Evolutionary conservation across 2,888 invertebrate species (phyloP), one percentile per base, ranked within the genome.

Genomic region (Caenorhabditis plicata): DNA sequence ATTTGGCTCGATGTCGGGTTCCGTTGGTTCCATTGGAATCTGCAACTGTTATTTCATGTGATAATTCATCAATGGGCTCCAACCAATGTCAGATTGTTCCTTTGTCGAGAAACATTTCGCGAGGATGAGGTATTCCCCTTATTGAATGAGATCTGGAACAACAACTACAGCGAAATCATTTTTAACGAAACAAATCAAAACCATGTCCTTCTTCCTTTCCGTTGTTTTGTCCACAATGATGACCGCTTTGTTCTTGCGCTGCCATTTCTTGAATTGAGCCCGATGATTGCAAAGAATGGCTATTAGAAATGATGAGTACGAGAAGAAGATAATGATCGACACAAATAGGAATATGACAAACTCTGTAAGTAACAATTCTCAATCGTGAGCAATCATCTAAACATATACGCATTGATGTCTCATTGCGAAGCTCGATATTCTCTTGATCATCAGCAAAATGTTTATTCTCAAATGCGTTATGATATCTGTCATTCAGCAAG

Each of bases 171-270:
- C n/a, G n/a, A n/a, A n/a, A n/a, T n/a, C n/a, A n/a, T n/a, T n/a
- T n/a, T n/a, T n/a, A n/a, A n/a, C n/a, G n/a, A n/a, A n/a, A n/a
- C n/a, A n/a, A n/a, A n/a, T n/a, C n/a, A n/a, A n/a, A n/a, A n/a
- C n/a, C n/a, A n/a, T n/a, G n/a, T n/a, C n/a, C n/a, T n/a, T n/a
- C n/a, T n/a, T n/a, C n/a, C n/a, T n/a, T n/a, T n/a, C n/a, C n/a
- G n/a, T n/a, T n/a, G n/a, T n/a, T n/a, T n/a, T n/a, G n/a, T n/a
- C n/a, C n/a, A n/a, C n/a, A n/a, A n/a, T n/a, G n/a, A n/a, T n/a
- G n/a, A n/a, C n/a, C n/a, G n/a, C n/a, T n/a, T n/a, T 48, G 27
- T 63, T 57, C 36, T 63, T 63, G 17, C 23, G 32, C 39, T 63
- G 62, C 62, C 62, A 63, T 20, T 15, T 39, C 22, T 39, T 56